Evolutionary conservation across 2,888 invertebrate species (phyloP).

Genomic region (Ptychoptera contaminata): DNA sequence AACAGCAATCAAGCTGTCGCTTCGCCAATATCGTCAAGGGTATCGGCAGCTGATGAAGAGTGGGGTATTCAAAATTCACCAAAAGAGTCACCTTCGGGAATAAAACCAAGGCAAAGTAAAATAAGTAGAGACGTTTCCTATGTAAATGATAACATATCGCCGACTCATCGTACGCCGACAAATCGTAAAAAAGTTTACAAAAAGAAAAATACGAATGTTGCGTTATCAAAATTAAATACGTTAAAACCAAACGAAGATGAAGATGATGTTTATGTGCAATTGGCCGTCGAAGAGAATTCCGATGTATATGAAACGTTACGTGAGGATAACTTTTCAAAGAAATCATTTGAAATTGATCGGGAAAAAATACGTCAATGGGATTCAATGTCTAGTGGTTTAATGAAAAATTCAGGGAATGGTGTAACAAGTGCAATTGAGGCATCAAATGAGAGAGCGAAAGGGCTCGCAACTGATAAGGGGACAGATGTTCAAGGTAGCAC

Average conservation of each 20-base stretch:
- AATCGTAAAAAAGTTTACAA: conserved; percentile 1
- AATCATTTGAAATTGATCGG: conserved; percentile 55
- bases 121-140: conserved; percentile 60
- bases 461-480: conserved; percentile 13
- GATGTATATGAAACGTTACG: conserved; percentile 29
- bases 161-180: conserved; percentile 22
- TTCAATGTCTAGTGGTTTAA: conserved; percentile 67
- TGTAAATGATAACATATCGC: conserved; percentile 53
- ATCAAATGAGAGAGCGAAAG: conserved; percentile 22
- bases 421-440: conserved; percentile 1
- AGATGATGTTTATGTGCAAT: conserved; percentile 37
- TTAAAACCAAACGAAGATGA: conserved; percentile 28
- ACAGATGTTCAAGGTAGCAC: conserved; percentile 4
- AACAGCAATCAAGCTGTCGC: not conserved
- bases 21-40: conserved; percentile 9
- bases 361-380: conserved; percentile 81
- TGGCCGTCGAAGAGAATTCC: conserved; percentile 19
- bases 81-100: not conserved
- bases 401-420: conserved; percentile 31
- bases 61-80: conserved; percentile 5
- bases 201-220: not conserved
- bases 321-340: conserved; percentile 25
- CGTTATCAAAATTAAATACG: conserved; percentile 12
- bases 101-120: conserved; percentile 25
- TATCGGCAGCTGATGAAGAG: conserved; percentile 7